Base-by-base conservation (phyloP, 53 echinoderm and acorn worm species). In the Apostichopus leukothele region DNA sequence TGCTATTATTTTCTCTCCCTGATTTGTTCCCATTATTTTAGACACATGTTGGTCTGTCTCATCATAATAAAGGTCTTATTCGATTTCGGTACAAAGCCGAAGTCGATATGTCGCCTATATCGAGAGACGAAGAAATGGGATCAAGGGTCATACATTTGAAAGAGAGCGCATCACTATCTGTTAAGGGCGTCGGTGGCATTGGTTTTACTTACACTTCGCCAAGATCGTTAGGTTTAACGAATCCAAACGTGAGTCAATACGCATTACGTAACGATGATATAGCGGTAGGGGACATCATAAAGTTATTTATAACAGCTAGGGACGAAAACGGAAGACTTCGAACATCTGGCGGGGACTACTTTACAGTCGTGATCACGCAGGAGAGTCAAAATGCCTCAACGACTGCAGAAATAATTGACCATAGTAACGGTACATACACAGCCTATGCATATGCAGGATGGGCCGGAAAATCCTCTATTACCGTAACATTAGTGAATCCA, bases 261-360 rank as follows among this genome's bases (percentile, higher is more conserved):
- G 14, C 52, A 75, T 5, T 75, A 53, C 53, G 12, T 5, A 6
- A 74, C 7, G 7, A 19, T 26, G 55, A 75, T 5, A 16, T 87
- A 14, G 18, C 71, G 1, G 74, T 75, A 16, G 75, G 75, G 10
- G 75, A 9, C 6, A 5, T 75, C 11, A 54, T 87, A 1, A 53
- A 23, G 22, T 51, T 87, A 74, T 1, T 50, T 12, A 75, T 87
- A 75, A 74, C 27, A 7, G 88, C 88, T 14, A 51, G 75, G 27
- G 88, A 87, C 53, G 74, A 75, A 11, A 6, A 75, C 6, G 88
- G 88, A 55, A 52, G 88, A 74, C 88, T 7, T 20, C 19, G 88
- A 26, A 74, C 88, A 5, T 87, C 88, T 13, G 88, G 88, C 11
- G 88, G 88, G 19, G 88, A 87, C 22, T 87, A 73, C 53, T 87